Conservation (phyloP, 2,888 invertebrate genomes). For the Drosophila robusta region DNA sequence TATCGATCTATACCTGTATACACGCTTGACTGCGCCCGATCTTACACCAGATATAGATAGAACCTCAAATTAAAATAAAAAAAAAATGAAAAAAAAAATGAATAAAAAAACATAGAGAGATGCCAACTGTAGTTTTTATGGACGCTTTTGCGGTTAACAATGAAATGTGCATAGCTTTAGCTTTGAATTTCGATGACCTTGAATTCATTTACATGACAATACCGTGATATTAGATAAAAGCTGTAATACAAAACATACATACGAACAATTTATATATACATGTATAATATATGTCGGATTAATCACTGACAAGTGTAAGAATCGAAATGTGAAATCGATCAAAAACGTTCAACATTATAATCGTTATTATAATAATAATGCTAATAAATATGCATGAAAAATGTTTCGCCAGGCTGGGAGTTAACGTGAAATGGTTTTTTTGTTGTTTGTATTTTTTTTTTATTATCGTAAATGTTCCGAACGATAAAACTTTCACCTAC, state of each 20-base stretch:
- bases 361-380: slow-evolving; percentile 25
- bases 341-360: slow-evolving; percentile 19
- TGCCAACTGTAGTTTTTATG: slow-evolving; percentile 16
- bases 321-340: slow-evolving; percentile 32
- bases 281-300: not conserved
- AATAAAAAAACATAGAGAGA: slow-evolving; percentile 11
- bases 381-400: slow-evolving; percentile 54
- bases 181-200: slow-evolving; percentile 56
- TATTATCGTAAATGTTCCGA: slow-evolving; percentile 44
- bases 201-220: slow-evolving; percentile 51
- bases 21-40: slow-evolving; percentile 43
- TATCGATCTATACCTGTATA: not conserved
- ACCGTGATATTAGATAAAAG: slow-evolving; percentile 11
- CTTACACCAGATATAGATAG: slow-evolving; percentile 4
- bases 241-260: slow-evolving; percentile 4
- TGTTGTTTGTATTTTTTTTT: slow-evolving; percentile 3
- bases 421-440: slow-evolving; percentile 26
- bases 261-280: not conserved
- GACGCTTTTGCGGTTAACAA: slow-evolving; percentile 38
- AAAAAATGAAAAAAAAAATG: not conserved
- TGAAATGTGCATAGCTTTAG: slow-evolving; percentile 33
- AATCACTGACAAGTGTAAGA: slow-evolving; percentile 12
- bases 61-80: slow-evolving; percentile 9
- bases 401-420: slow-evolving; percentile 25
- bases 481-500: slow-evolving; percentile 66